Evolutionary conservation across 2,113 vertebrate genomes (phyloP).

Genomic region (Oxygymnocypris stewartii): DNA sequence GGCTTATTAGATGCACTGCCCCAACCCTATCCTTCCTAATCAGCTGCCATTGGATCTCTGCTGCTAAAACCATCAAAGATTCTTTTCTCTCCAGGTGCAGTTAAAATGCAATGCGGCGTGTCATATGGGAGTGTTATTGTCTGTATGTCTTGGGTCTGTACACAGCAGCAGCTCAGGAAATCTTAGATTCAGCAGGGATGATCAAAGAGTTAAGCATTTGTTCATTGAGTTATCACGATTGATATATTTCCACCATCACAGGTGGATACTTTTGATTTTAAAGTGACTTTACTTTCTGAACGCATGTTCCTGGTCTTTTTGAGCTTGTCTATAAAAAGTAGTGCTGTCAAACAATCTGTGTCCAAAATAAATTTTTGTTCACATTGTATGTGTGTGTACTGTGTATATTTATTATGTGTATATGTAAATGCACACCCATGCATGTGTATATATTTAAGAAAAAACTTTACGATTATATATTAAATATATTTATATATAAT

Average conservation of each 20-base stretch:
- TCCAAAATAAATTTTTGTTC: too few relatives aligned
- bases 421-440: too few relatives aligned
- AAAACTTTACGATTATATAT: too few relatives aligned
- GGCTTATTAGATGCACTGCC: constrained; percentile 13
- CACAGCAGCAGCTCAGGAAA: background rate
- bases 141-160: constrained; percentile 20
- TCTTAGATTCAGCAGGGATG: background rate
- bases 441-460: too few relatives aligned
- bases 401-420: too few relatives aligned
- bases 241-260: background rate
- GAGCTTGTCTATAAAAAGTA: background rate
- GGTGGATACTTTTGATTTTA: background rate
- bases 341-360: too few relatives aligned
- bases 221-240: background rate
- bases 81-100: background rate
- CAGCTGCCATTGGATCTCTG: constrained; percentile 8
- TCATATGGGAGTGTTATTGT: constrained; percentile 1
- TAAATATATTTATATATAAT: too few relatives aligned
- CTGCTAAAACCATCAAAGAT: background rate
- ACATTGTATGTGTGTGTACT: too few relatives aligned
- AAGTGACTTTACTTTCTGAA: background rate
- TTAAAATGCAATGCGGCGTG: background rate
- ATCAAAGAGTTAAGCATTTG: background rate
- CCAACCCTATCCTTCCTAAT: constrained; percentile 5
- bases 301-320: background rate